Base-by-base conservation (phyloP, 1,140 invertebrate species). In the Drosophila elegans region DNA sequence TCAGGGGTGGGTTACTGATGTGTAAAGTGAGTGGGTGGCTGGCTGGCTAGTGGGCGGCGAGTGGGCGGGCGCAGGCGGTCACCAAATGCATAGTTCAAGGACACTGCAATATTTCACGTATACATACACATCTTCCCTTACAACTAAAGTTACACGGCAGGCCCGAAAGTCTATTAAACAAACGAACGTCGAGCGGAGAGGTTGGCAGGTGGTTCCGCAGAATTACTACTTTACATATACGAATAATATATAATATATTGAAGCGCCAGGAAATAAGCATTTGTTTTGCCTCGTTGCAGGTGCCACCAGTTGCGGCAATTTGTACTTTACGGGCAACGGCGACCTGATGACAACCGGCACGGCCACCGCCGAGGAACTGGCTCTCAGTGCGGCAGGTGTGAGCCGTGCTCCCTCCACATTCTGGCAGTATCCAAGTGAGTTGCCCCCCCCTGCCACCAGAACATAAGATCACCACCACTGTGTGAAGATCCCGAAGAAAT, bases 361-460 rank as follows among this genome's bases (percentile, higher is more conserved):
- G 1, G 74, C 90, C 44, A 91, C 83, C 9, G 90, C 90, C 25
- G 91, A 92, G 61, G 91, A 91, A 48, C 68, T 91, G 44, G 90
- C 86, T 32, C 59, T 92, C 3, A 85, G 81, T 55, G 81, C 81
- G 13, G 81, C 81, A 12, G 74, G 81, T 16, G 78, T 90, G 12
- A 92, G 82, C 53, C 72, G 91, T 3, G 78, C 91, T n/a, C 91
- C 95, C 79, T 94, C 95, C 59, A 95, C 95, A 71, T 93, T 96
- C 85, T 96, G 95, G 96, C 94, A 96, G 93, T 96, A 96, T 93
- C 95, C 95, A 79, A 94, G 95, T 96, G 92, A 95, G 94, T 93
- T 42, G 7, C 5, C 11, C 5, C 32, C 27, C 34, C 6, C 41
- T 56, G 56, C 36, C 38, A 38, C 10, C 10, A 52, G 16, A 16